These are phyloP conservation scores for Malthinus seriepunctatus DNA, from an alignment of 2,888 invertebrate species.

Conservation along the genomic window DNA sequence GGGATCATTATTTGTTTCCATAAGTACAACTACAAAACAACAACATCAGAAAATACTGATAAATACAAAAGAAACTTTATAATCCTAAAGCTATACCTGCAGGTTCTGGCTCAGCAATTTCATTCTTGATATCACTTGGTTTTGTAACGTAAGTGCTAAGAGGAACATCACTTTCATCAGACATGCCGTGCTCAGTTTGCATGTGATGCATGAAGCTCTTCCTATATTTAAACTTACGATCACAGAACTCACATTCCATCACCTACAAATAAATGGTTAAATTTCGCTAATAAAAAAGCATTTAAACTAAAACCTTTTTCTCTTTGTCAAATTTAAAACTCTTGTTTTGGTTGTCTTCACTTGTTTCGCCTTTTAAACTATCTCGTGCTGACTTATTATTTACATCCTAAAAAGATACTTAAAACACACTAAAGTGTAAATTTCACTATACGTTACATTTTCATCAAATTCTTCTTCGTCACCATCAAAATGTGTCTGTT, in stretches of 20 bases:
- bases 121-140: constrained; percentile 7
- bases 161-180: constrained; percentile 45
- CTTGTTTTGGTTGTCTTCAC: neutral
- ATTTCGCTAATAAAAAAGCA: neutral
- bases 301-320: constrained; percentile 38
- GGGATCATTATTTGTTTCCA: constrained; percentile 13
- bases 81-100: neutral
- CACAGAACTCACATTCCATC: constrained; percentile 55
- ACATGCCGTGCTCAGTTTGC: constrained; percentile 53
- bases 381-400: neutral
- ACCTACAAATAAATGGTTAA: constrained; percentile 36
- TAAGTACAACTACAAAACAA: too few species aligned
- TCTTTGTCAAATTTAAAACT: constrained; percentile 27
- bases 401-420: neutral
- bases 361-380: neutral
- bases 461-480: constrained; percentile 11
- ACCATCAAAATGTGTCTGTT: neutral
- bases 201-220: constrained; percentile 54
- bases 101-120: constrained; percentile 1
- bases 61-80: too few species aligned
- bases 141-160: constrained; percentile 27
- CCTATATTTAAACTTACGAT: constrained; percentile 54
- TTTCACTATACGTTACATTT: neutral
- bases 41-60: too few species aligned
- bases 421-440: neutral